Conservation (phyloP, 2,113 vertebrate genomes). For the Bambusicola thoracicus region DNA sequence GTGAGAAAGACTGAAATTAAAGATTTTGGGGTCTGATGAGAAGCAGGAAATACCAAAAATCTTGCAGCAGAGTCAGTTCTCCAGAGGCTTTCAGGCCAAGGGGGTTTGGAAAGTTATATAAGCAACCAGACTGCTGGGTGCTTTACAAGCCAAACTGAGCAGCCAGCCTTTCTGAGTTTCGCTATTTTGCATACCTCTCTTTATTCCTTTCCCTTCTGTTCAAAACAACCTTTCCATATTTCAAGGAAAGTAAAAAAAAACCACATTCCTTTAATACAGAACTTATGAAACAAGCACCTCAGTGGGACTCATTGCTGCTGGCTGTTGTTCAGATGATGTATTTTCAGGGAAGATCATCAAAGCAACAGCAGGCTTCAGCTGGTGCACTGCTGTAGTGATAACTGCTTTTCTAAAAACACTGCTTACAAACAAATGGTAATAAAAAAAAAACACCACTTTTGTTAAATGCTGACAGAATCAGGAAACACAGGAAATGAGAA, state of each 20-base stretch:
- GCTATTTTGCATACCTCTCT: not conserved
- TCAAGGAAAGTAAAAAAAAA: not conserved
- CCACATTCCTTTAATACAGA: not conserved
- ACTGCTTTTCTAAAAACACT: not conserved
- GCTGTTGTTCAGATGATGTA: slow-evolving; percentile 47
- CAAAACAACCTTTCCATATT: slow-evolving; percentile 1
- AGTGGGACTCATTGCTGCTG: slow-evolving; percentile 25
- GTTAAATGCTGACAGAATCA: not conserved
- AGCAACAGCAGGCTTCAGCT: slow-evolving; percentile 46
- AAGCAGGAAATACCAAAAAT: slow-evolving; percentile 27
- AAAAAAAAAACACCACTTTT: not conserved
- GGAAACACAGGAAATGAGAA: slow-evolving; percentile 6
- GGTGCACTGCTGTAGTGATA: not conserved
- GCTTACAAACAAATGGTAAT: slow-evolving; percentile 22
- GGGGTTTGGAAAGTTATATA: not conserved
- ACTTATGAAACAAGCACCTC: slow-evolving; percentile 4
- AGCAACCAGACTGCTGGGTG: not conserved
- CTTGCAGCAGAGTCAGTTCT: not conserved
- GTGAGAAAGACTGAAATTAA: slow-evolving; percentile 25
- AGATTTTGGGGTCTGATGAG: slow-evolving; percentile 20
- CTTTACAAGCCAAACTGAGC: not conserved
- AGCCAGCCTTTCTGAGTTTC: not conserved
- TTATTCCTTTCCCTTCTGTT: not conserved
- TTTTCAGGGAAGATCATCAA: slow-evolving; percentile 52
- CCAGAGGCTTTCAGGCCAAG: not conserved